Evolutionary conservation across 2,888 invertebrate genomes (phyloP), one percentile per base, ranked within the genome.

Genomic region (Aleiodes leptofemur): DNA sequence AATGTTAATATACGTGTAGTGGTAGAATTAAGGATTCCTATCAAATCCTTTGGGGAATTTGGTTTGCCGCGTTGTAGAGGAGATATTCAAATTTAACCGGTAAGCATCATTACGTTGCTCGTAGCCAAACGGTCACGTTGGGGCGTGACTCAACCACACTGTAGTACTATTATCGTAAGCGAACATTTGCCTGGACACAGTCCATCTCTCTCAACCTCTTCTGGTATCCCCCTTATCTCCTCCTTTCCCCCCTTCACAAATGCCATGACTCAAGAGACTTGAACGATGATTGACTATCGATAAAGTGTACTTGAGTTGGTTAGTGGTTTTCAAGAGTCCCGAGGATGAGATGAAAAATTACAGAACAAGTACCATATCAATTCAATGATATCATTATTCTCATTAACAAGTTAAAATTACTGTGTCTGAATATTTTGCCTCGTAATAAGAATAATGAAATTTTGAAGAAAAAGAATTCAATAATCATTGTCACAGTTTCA

Each of bases 31-130:
- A 48, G 64, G 64, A 64, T 64, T 64, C 48, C 64, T 43, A 64
- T 64, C 16, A 48, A 29, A 64, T 16, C 64, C 64, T 43, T 64
- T 64, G 43, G 64, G 43, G 64, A 64, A 64, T 64, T 64, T 64
- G 64, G 64, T 64, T 64, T 64, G 43, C 48, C 64, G 64, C 43
- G 48, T 64, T 11, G 64, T 64, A 48, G 16, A 43, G 64, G 64
- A 64, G 64, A 64, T 64, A 64, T 64, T 64, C 64, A 64, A 61
- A 61, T 61, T 61, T 61, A 61, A 43, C 64, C 48, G 64, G 64
- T 64, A 64, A 64, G 64, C 64, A 48, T 64, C 64, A 64, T 64
- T 64, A 64, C 64, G 48, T 64, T 64, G 64, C 64, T 64, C 64
- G 48, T 48, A 64, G 64, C 13, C 64, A 64, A 64, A 64, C 48